Evolutionary conservation across 2,797 vertebrate species (phyloP).

Genomic region (Gallinago nigripennis): DNA sequence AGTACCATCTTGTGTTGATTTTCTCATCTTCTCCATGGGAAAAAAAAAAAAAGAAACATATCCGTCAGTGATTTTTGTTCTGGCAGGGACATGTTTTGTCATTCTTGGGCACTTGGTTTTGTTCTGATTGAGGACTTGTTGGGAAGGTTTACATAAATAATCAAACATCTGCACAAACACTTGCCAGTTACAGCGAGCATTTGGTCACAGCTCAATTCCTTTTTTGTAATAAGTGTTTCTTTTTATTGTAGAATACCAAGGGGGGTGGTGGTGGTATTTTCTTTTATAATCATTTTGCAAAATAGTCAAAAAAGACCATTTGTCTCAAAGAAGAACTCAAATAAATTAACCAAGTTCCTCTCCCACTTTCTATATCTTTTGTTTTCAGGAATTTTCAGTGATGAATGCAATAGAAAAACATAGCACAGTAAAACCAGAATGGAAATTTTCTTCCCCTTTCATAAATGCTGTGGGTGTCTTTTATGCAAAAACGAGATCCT

Average conservation of each 20-base stretch:
- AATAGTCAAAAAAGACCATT: conserved; percentile 1
- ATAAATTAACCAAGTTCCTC: conserved; percentile 36
- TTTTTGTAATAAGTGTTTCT: not conserved
- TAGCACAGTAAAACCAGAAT: conserved; percentile 17
- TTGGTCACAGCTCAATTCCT: not conserved
- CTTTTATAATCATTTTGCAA: conserved; percentile 17
- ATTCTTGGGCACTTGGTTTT: not conserved
- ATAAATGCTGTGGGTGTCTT: not conserved
- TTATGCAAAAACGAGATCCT: conserved; percentile 44
- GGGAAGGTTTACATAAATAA: conserved; percentile 28
- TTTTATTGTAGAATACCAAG: conserved; percentile 14
- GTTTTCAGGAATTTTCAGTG: conserved; percentile 61
- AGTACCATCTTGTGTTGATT: not conserved
- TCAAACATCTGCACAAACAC: conserved; percentile 10
- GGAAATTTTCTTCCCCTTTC: conserved; percentile 55
- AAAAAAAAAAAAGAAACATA: not conserved
- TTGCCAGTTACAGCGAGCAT: not conserved
- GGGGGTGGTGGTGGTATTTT: not conserved
- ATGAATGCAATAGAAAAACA: conserved; percentile 33
- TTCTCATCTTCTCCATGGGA: not conserved
- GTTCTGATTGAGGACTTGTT: not conserved
- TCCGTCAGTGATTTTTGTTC: not conserved
- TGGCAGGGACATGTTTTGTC: not conserved
- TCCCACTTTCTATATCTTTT: conserved; percentile 49
- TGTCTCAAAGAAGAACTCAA: conserved; percentile 28